Base-by-base conservation (phyloP, 2,113 vertebrate genomes). In the Aramus guarauna region DNA sequence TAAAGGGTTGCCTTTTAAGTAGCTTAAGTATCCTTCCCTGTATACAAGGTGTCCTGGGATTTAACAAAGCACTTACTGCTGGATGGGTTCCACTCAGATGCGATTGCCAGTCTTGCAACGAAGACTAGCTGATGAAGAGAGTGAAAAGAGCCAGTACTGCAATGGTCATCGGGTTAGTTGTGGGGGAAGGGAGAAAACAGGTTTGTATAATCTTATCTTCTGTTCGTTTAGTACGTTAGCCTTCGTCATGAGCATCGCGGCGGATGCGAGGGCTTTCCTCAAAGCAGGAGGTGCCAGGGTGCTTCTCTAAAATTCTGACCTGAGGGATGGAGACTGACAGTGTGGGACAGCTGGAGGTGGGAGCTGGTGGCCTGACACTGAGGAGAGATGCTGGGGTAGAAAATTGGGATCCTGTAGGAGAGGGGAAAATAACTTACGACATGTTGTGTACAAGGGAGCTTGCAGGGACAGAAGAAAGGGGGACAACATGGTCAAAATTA, bases 31-130 rank as follows among this genome's bases (percentile, higher is more conserved):
- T 63, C 71, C 48, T 82, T 79, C 56, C 79, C 77, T 73, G 30
- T 55, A 34, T 60, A 47, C 87, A 69, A 1, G 0, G 5, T 81
- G 68, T 94, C 78, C 43, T 87, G 90, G 88, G 88, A 87, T 91
- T 97, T 96, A 94, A 85, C 48, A 86, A 93, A 85, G 45, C 81
- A 63, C 67, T 94, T 88, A 66, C 23, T 52, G 63, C 66, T 90
- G 86, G 56, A 83, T 83, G n/a, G 43, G 68, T 95, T 93, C 88
- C 69, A 39, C 62, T 81, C 60, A 58, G 69, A 66, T 85, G 56
- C n/a, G 48, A 29, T 82, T 95, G 60, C 69, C 27, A 17, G 75
- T 94, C 32, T 71, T 76, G 30, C 36, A 71, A 52, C 67, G 91
- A 69, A 88, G 60, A 30, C 71, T 50, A 24, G 64, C 36, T 85